Evolutionary conservation across 1,140 invertebrate genomes (phyloP).

Genomic region (Temnothorax curvispinosus): DNA sequence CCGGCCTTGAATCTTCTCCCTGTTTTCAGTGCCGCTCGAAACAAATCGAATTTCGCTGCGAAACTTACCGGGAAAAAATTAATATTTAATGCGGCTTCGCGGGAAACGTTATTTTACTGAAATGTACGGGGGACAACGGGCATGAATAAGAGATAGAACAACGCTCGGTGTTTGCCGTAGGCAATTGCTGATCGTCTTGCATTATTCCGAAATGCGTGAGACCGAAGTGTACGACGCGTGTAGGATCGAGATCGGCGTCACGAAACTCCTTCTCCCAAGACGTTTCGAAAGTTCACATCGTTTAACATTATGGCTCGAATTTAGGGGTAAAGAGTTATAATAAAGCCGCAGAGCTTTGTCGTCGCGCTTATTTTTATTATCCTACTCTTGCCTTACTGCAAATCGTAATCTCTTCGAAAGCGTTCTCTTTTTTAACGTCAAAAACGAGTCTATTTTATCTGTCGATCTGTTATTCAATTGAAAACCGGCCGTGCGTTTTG

Average conservation of each 20-base stretch:
- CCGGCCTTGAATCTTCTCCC: slow-evolving; percentile 38
- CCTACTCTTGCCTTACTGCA: not conserved
- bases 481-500: not conserved
- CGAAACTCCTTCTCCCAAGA: not conserved
- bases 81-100: slow-evolving; percentile 36
- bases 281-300: not conserved
- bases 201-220: slow-evolving; percentile 28
- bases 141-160: slow-evolving; percentile 46
- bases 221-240: not conserved
- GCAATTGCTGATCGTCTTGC: not conserved
- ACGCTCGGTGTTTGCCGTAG: not conserved
- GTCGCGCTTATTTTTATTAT: not conserved
- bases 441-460: not conserved
- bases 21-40: slow-evolving; percentile 37
- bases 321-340: not conserved
- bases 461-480: not conserved
- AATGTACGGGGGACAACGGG: not conserved
- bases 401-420: not conserved
- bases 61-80: slow-evolving; percentile 28
- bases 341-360: not conserved
- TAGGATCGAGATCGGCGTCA: not conserved
- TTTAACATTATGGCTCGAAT: not conserved
- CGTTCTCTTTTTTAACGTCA: not conserved
- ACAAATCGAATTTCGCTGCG: slow-evolving; percentile 39
- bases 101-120: slow-evolving; percentile 25